Evolutionary conservation across 2,113 vertebrate species (phyloP).

Genomic region (Lophius piscatorius): DNA sequence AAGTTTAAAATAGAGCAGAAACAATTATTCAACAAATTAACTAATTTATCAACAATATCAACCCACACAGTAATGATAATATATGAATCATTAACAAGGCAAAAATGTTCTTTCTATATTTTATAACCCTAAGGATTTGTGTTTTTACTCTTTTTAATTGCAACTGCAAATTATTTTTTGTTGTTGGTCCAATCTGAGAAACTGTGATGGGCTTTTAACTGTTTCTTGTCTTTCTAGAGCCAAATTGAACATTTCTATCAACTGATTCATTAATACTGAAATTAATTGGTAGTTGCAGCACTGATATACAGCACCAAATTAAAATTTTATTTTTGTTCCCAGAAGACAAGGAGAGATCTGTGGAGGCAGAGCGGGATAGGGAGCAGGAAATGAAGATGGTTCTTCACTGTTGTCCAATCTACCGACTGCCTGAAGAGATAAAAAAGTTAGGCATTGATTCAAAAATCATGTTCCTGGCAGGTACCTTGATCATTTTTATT

Average conservation of each 20-base stretch:
- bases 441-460: slow-evolving; percentile 68
- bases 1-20: neutral
- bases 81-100: neutral
- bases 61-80: too few relatives aligned
- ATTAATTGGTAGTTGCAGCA: neutral
- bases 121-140: neutral
- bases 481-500: neutral
- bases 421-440: slow-evolving; percentile 79
- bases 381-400: slow-evolving; percentile 59
- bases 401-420: slow-evolving; percentile 50
- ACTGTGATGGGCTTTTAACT: neutral
- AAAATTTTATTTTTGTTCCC: slow-evolving; percentile 35
- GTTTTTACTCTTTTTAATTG: neutral
- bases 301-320: neutral
- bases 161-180: neutral
- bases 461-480: slow-evolving; percentile 19
- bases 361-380: slow-evolving; percentile 33
- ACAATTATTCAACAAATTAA: neutral
- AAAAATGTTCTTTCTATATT: neutral
- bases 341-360: slow-evolving; percentile 49
- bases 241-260: neutral
- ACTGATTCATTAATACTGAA: neutral
- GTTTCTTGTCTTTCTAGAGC: neutral
- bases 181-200: slow-evolving; percentile 1
- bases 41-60: neutral